A percentile compares a stretch with the other conserved stretches of the same genome.
Evolutionary conservation across 2,888 invertebrate genomes (phyloP).

Genomic region (Apodemia hepburni): DNA sequence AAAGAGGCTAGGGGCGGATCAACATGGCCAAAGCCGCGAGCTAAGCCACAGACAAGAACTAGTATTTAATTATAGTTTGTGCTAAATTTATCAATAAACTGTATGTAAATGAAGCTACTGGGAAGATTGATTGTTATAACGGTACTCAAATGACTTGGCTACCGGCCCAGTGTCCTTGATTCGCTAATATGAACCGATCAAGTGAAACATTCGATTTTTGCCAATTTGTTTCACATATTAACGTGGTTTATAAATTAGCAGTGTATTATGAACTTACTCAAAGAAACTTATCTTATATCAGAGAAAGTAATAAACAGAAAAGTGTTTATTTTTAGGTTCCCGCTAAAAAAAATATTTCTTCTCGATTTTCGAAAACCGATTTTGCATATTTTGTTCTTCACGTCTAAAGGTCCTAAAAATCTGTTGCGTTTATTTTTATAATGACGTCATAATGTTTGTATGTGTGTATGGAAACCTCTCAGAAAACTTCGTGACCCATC

Average conservation of each 20-base stretch:
- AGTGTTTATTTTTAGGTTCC: no score
- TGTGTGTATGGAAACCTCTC: no score
- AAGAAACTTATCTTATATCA: no score
- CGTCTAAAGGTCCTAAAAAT: no score
- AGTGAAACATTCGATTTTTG: background rate
- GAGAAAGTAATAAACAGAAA: no score
- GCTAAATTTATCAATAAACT: conserved; percentile 16
- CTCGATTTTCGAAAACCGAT: no score
- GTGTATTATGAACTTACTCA: background rate
- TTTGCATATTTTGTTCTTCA: no score
- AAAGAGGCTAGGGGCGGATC: no score
- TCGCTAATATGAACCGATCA: conserved; percentile 13
- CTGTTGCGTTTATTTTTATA: no score
- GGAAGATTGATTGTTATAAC: conserved; percentile 52
- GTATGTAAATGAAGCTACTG: conserved; percentile 30
- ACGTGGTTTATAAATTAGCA: conserved; percentile 4
- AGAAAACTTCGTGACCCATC: no score
- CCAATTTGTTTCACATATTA: background rate
- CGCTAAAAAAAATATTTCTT: no score
- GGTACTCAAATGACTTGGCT: conserved; percentile 32
- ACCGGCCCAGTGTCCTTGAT: conserved; percentile 31
- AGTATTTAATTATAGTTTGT: background rate
- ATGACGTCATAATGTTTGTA: no score
- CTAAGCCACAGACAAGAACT: background rate
- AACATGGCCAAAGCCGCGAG: background rate